A percentile compares a stretch with the other conserved stretches of the same genome.
These are phyloP conservation scores for Gastrophysa polygoni DNA, from an alignment of 2,888 invertebrate species.

Conservation along the genomic window DNA sequence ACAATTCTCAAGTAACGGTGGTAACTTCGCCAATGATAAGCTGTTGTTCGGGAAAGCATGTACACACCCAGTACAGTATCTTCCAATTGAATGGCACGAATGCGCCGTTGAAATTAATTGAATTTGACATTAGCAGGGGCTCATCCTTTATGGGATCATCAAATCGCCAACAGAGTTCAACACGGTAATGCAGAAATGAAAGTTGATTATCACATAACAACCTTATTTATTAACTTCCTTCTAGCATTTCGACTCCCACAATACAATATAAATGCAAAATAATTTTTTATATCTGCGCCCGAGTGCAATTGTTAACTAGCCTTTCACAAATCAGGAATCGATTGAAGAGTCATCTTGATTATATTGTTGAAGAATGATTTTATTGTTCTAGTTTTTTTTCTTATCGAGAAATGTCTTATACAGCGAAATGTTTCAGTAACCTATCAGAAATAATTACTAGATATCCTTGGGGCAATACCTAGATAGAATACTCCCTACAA, in stretches of 20 bases:
- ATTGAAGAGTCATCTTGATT: slow-evolving; percentile 1
- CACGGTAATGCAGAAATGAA: slow-evolving; percentile 52
- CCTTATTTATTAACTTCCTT: slow-evolving; percentile 33
- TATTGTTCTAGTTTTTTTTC: neutral
- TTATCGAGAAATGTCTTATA: neutral
- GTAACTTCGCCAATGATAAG: too few species aligned
- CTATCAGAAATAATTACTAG: neutral
- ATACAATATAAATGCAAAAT: slow-evolving; percentile 27
- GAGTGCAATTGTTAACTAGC: slow-evolving; percentile 13
- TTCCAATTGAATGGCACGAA: neutral
- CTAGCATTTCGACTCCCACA: slow-evolving; percentile 27
- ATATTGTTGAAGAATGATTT: neutral
- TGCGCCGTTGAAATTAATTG: neutral
- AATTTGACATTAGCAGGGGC: slow-evolving; percentile 15
- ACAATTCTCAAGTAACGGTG: too few species aligned
- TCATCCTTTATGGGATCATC: slow-evolving; percentile 40
- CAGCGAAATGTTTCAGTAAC: neutral
- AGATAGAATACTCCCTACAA: neutral
- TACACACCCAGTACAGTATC: neutral
- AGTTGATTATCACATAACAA: slow-evolving; percentile 46
- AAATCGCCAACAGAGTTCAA: slow-evolving; percentile 45
- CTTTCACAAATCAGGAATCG: slow-evolving; percentile 21
- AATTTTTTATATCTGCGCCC: slow-evolving; percentile 22
- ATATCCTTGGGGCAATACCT: neutral
- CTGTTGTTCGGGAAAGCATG: neutral